Evolutionary conservation across 2,113 vertebrate species (phyloP), one percentile per base, ranked within the genome.

Genomic region (Otus sunia): DNA sequence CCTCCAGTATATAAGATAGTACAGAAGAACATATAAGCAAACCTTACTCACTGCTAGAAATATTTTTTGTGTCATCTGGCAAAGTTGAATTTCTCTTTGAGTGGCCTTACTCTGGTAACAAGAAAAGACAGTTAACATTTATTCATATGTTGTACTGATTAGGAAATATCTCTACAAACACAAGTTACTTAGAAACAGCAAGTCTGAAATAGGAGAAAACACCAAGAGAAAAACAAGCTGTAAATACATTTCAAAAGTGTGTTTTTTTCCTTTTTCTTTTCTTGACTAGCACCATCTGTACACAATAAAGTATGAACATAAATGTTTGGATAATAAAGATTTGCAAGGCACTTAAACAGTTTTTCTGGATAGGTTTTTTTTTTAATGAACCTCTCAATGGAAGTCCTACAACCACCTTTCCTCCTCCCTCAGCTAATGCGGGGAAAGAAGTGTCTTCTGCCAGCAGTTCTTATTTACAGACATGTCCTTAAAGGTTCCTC

Each of bases 301-400:
- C 99, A 99, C 98, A 97, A 98, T 97, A 96, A 97, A 96, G 98
- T 98, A 98, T 97, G 97, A 97, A 98, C 98, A 98, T 98, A 98
- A 97, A 98, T 95, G 98, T 99, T 98, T 98, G 97, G 97, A 97
- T 98, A 98, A 98, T 98, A 98, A 98, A 99, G 98, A 98, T 98
- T 99, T 99, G 98, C 98, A 99, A 99, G 99, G 99, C 99, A 99
- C 99, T 99, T 99, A 97, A 98, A 97, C 98, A 98, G 97, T 98
- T 98, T 96, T 96, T 97, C 96, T 95, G 94, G 97, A 96, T 97
- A 97, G 86, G 93, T 85, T 92, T 92, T 97, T 97, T 92, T 98
- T 95, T 85, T 74, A 83, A 96, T 94, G 97, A 87, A 93, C 82
- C 94, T 96, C 95, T 96, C 94, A 88, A 64, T 96, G 63, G 93